A percentile compares a stretch with the other conserved stretches of the same genome.
Evolutionary conservation across 2,113 vertebrate genomes (phyloP).

Genomic region (Sinocyclocheilus grahami): DNA sequence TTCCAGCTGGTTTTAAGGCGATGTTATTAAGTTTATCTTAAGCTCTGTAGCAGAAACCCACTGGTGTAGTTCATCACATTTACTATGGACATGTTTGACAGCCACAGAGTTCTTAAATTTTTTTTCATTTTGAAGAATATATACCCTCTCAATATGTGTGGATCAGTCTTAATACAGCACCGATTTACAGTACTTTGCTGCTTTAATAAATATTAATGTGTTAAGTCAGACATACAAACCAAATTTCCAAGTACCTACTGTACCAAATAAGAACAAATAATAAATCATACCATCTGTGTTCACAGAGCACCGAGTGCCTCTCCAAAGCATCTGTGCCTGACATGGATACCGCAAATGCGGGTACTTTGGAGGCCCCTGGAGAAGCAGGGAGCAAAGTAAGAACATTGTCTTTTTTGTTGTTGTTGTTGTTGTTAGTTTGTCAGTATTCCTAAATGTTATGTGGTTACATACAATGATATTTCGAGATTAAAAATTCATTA

Average conservation of each 20-base stretch:
- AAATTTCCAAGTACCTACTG: not conserved
- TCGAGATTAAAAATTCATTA: not conserved
- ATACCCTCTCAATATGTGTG: not conserved
- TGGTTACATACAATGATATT: too few relatives aligned
- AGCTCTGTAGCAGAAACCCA: too few relatives aligned
- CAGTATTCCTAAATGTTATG: too few relatives aligned
- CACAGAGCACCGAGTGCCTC: conserved; percentile 62
- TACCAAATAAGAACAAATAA: not conserved
- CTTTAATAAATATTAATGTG: not conserved
- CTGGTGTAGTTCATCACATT: too few relatives aligned
- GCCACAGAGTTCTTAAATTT: not conserved
- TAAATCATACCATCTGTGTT: not conserved
- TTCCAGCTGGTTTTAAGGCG: too few relatives aligned
- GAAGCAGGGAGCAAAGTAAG: conserved; percentile 78
- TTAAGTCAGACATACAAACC: not conserved
- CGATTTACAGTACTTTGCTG: not conserved
- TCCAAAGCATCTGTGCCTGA: conserved; percentile 78
- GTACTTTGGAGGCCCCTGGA: conserved; percentile 62
- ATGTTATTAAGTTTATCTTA: too few relatives aligned
- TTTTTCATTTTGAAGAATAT: not conserved
- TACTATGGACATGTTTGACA: not conserved
- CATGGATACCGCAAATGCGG: conserved; percentile 70
- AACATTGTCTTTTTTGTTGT: not conserved
- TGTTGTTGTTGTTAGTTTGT: not conserved
- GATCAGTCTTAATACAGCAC: not conserved